Evolutionary conservation across 2,888 invertebrate genomes (phyloP).

Genomic region (Nemoura dubitans): DNA sequence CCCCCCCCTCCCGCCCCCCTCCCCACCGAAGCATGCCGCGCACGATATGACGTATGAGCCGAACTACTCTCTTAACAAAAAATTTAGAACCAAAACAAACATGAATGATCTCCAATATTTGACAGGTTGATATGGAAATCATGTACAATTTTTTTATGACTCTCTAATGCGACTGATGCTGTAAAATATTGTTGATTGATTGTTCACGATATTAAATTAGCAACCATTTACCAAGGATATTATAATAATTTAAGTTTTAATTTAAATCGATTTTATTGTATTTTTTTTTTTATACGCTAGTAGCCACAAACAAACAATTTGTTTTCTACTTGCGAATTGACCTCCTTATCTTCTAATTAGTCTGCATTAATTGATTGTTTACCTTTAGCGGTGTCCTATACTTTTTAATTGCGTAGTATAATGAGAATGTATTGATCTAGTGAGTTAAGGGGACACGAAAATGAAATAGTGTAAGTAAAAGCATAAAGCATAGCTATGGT

Average conservation of each 20-base stretch:
- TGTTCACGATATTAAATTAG: no score
- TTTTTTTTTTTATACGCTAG: not conserved
- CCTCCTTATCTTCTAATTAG: not conserved
- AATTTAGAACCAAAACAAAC: conserved; percentile 40
- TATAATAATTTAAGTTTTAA: not conserved
- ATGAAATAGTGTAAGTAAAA: conserved; percentile 51
- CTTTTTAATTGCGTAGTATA: conserved; percentile 43
- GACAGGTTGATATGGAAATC: conserved; percentile 1
- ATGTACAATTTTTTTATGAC: not conserved
- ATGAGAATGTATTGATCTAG: conserved; percentile 50
- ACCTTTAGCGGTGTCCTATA: conserved; percentile 19
- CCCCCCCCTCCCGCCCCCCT: conserved; percentile 32
- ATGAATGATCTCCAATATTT: conserved; percentile 25
- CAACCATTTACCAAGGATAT: not conserved
- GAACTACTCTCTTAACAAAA: conserved; percentile 44
- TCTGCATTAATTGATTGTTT: not conserved
- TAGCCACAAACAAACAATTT: not conserved
- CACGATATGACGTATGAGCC: conserved; percentile 49
- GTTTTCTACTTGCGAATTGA: not conserved
- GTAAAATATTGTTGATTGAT: no score
- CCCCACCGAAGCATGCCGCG: conserved; percentile 36
- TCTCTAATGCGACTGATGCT: no score
- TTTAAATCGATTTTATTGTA: not conserved
- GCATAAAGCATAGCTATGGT: conserved; percentile 47
- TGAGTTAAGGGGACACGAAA: conserved; percentile 49